phyloP scores from a whole-genome alignment of 1,140 invertebrate genomes.

The Apis laboriosa region DNA sequence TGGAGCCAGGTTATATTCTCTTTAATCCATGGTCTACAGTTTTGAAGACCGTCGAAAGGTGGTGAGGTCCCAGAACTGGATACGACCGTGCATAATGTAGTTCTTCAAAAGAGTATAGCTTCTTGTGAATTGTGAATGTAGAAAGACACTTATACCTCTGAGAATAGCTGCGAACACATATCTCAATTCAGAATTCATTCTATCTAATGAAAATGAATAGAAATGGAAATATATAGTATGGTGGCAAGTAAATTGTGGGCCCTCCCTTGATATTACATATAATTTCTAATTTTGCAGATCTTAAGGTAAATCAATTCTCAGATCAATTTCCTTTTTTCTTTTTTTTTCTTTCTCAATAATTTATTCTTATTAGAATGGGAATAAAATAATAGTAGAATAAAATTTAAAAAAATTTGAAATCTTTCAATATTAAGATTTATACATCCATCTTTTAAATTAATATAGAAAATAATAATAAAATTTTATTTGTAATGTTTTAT shows the following conservation, averaged over 20 bases:
- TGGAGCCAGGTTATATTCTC: slow-evolving; percentile 5
- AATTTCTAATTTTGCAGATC: background rate
- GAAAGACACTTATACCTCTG: slow-evolving; percentile 48
- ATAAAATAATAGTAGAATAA: no score
- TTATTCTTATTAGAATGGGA: no score
- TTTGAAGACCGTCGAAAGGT: background rate
- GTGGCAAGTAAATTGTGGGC: background rate
- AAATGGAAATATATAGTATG: background rate
- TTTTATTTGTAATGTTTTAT: background rate
- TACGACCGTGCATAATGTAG: slow-evolving; percentile 22
- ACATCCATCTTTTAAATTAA: background rate
- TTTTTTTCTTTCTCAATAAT: background rate
- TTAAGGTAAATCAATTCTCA: background rate
- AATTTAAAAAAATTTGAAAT: background rate
- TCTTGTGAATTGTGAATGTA: slow-evolving; percentile 51
- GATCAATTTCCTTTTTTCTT: background rate
- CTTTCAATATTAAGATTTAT: background rate
- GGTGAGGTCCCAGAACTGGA: background rate
- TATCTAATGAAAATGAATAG: slow-evolving; percentile 13
- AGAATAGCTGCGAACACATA: slow-evolving; percentile 64
- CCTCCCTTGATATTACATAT: background rate
- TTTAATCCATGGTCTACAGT: slow-evolving; percentile 32
- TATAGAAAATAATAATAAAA: background rate
- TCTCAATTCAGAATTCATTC: slow-evolving; percentile 56
- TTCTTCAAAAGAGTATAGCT: slow-evolving; percentile 51